Evolutionary conservation across 2,113 vertebrate genomes (phyloP).

Genomic region (Seriola aureovittata): DNA sequence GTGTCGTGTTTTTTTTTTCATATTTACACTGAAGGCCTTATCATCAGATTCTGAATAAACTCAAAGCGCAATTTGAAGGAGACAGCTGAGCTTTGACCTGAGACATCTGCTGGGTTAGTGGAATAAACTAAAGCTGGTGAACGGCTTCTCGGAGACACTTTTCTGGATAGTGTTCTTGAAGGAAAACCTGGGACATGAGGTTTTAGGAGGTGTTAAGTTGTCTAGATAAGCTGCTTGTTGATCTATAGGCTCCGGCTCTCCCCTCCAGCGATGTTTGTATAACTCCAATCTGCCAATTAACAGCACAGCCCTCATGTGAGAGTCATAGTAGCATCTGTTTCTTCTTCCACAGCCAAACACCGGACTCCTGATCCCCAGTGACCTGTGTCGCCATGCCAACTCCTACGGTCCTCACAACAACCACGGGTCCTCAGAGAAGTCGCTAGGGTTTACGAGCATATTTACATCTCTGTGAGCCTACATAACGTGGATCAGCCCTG

Average conservation of each 20-base stretch:
- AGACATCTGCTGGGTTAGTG: no score
- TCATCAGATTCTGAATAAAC: no score
- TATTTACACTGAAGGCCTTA: no score
- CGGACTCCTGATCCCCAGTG: slow-evolving; percentile 76
- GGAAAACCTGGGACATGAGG: not conserved
- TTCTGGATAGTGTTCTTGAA: not conserved
- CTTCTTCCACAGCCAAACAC: slow-evolving; percentile 63
- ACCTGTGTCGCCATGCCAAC: slow-evolving; percentile 75
- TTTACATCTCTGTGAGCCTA: slow-evolving; percentile 41
- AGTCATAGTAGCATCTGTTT: slow-evolving; percentile 66
- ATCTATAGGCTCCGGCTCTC: not conserved
- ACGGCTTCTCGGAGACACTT: not conserved
- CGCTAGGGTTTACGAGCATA: slow-evolving; percentile 54
- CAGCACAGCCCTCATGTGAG: not conserved
- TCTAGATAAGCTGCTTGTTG: not conserved
- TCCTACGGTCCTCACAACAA: slow-evolving; percentile 67
- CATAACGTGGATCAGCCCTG: slow-evolving; percentile 46
- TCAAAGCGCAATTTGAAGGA: no score
- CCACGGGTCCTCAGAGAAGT: slow-evolving; percentile 65
- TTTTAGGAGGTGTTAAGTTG: not conserved
- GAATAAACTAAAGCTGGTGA: no score
- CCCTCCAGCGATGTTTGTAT: slow-evolving; percentile 27
- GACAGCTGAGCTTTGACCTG: no score
- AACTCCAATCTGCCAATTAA: slow-evolving; percentile 27
- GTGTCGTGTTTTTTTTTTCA: no score